phyloP scores from a whole-genome alignment of 2,797 vertebrate genomes.

The Tiaroga cobitis region DNA sequence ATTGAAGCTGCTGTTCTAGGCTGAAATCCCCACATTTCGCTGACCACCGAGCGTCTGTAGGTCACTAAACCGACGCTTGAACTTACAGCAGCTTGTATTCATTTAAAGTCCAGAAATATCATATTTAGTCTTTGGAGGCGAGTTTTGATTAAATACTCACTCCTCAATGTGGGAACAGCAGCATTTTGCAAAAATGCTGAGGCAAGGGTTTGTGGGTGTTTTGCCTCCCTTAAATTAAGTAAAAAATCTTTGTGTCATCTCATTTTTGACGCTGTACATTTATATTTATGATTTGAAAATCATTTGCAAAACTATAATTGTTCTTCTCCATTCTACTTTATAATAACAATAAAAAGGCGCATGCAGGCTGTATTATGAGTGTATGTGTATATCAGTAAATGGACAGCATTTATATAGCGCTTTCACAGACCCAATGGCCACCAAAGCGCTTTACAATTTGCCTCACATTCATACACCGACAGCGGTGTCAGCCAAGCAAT shows the following conservation, averaged over 20 bases:
- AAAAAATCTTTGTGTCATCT: constrained; percentile 12
- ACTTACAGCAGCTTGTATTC: neutral
- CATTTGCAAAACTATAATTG: neutral
- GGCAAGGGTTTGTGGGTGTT: constrained; percentile 27
- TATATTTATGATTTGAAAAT: constrained; percentile 4
- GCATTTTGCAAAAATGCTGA: constrained; percentile 38
- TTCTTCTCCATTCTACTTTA: constrained; percentile 2
- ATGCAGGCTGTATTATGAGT: neutral
- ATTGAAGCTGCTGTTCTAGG: neutral
- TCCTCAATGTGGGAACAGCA: constrained; percentile 16
- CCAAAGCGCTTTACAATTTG: too few relatives aligned
- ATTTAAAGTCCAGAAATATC: constrained; percentile 26
- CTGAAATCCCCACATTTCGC: constrained; percentile 5
- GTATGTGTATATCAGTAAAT: neutral
- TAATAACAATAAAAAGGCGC: neutral
- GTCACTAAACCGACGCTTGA: constrained; percentile 13
- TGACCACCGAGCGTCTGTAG: neutral
- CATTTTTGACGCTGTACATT: constrained; percentile 4
- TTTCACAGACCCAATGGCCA: too few relatives aligned
- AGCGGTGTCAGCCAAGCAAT: too few relatives aligned
- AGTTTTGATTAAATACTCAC: constrained; percentile 34
- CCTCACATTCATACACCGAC: too few relatives aligned
- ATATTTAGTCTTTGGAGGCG: constrained; percentile 28
- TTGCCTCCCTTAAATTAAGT: constrained; percentile 21
- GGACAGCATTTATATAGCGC: too few relatives aligned